Evolutionary conservation across 2,888 invertebrate genomes (phyloP).

Genomic region (Busseola fusca): DNA sequence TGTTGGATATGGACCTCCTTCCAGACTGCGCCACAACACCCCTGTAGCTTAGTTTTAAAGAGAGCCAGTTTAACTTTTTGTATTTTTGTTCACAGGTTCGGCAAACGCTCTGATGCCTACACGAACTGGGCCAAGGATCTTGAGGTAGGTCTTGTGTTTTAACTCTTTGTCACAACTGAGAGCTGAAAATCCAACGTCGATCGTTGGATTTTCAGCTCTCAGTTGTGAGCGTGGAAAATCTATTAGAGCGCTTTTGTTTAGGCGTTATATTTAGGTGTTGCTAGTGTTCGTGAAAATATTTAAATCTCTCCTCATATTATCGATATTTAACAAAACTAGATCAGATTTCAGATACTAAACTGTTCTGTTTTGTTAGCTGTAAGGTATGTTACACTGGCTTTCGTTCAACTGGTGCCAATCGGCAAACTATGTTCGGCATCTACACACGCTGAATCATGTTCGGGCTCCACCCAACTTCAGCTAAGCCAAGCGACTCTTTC

Average conservation of each 20-base stretch:
- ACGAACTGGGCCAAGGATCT: constrained; percentile 86
- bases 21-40: too few species aligned
- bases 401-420: neutral
- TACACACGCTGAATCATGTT: neutral
- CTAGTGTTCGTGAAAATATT: neutral
- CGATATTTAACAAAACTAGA: neutral
- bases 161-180: too few species aligned
- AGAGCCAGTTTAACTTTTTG: constrained; percentile 5
- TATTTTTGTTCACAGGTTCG: constrained; percentile 79
- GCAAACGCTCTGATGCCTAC: constrained; percentile 83
- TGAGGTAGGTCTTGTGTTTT: constrained; percentile 74
- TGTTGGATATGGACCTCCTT: too few species aligned
- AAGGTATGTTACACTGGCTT: neutral
- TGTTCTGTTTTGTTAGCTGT: neutral
- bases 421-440: neutral
- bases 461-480: neutral
- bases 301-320: neutral
- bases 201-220: neutral
- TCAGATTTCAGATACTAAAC: neutral
- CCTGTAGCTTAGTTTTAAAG: neutral
- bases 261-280: neutral
- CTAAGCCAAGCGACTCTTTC: neutral
- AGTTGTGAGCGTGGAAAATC: neutral
- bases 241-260: neutral
- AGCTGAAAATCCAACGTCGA: too few species aligned